These are phyloP conservation scores for Automeris io DNA, from an alignment of 2,888 invertebrate genomes.

Conservation along the genomic window DNA sequence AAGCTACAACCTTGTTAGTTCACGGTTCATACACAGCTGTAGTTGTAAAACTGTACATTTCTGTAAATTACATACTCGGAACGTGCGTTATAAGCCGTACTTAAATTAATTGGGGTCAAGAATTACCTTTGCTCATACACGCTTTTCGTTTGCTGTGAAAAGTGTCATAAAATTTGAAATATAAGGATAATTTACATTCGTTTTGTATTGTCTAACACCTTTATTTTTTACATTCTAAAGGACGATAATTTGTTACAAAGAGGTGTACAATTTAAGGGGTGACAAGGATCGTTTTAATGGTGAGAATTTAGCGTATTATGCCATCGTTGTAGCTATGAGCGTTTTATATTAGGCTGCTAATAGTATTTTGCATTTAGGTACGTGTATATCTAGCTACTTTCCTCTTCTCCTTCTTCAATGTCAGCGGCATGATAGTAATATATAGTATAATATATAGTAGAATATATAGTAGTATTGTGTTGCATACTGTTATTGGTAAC, in stretches of 20 bases:
- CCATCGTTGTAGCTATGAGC: too few relatives aligned
- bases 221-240: conserved; percentile 3
- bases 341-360: too few relatives aligned
- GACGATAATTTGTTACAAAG: conserved; percentile 10
- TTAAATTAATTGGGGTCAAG: conserved; percentile 23
- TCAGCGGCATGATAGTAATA: too few relatives aligned
- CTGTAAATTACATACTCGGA: conserved; percentile 11
- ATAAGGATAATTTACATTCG: conserved; percentile 17
- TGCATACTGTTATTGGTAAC: too few relatives aligned
- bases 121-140: conserved; percentile 19
- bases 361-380: too few relatives aligned
- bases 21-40: not conserved
- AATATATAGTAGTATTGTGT: too few relatives aligned
- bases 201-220: conserved; percentile 7
- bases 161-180: conserved; percentile 26
- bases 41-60: conserved; percentile 11
- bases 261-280: not conserved
- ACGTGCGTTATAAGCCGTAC: conserved; percentile 7
- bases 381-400: too few relatives aligned
- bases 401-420: too few relatives aligned
- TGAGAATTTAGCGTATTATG: not conserved
- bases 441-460: too few relatives aligned
- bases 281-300: not conserved
- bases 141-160: conserved; percentile 17
- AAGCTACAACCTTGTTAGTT: not conserved